Evolutionary conservation across 2,888 invertebrate species (phyloP).

Genomic region (Cryptocephalus primarius): DNA sequence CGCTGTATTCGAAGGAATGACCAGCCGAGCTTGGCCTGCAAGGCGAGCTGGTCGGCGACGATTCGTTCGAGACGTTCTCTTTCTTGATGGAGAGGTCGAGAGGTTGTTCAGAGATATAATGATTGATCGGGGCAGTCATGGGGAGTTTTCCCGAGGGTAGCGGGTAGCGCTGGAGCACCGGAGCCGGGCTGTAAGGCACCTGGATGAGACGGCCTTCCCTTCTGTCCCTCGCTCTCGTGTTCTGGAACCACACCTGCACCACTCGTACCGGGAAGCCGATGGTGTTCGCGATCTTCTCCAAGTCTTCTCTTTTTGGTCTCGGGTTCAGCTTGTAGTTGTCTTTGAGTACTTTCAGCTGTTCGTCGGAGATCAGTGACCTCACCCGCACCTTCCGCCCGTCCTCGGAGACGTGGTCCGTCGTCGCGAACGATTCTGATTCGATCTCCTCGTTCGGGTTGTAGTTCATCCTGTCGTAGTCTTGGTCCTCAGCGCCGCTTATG

Average conservation of each 20-base stretch:
- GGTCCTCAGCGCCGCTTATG: slow-evolving; percentile 38
- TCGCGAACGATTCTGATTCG: slow-evolving; percentile 42
- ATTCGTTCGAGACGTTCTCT: slow-evolving; percentile 43
- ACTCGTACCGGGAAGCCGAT: slow-evolving; percentile 67
- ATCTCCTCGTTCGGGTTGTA: slow-evolving; percentile 43
- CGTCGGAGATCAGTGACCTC: slow-evolving; percentile 87
- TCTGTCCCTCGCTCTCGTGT: slow-evolving; percentile 81
- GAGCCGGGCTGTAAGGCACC: slow-evolving; percentile 35
- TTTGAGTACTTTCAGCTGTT: slow-evolving; percentile 81
- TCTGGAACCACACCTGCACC: slow-evolving; percentile 95
- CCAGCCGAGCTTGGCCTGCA: slow-evolving; percentile 50
- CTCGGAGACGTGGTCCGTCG: slow-evolving; percentile 36
- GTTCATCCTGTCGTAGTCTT: slow-evolving; percentile 25
- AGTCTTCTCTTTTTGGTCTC: slow-evolving; percentile 87
- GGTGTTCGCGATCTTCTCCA: slow-evolving; percentile 75
- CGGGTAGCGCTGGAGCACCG: slow-evolving; percentile 18
- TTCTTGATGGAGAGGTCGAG: slow-evolving; percentile 84
- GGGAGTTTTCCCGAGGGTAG: slow-evolving; percentile 4
- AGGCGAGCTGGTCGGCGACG: slow-evolving; percentile 53
- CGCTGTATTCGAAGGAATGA: slow-evolving; percentile 49
- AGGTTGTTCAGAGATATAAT: slow-evolving; percentile 57
- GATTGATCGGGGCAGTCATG: slow-evolving; percentile 5
- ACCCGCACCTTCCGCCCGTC: slow-evolving; percentile 76
- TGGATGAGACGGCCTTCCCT: slow-evolving; percentile 49
- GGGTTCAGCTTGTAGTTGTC: slow-evolving; percentile 84